Evolutionary conservation across 1,140 invertebrate genomes (phyloP), one percentile per base, ranked within the genome.

Genomic region (Zaprionus kolodkinae): DNA sequence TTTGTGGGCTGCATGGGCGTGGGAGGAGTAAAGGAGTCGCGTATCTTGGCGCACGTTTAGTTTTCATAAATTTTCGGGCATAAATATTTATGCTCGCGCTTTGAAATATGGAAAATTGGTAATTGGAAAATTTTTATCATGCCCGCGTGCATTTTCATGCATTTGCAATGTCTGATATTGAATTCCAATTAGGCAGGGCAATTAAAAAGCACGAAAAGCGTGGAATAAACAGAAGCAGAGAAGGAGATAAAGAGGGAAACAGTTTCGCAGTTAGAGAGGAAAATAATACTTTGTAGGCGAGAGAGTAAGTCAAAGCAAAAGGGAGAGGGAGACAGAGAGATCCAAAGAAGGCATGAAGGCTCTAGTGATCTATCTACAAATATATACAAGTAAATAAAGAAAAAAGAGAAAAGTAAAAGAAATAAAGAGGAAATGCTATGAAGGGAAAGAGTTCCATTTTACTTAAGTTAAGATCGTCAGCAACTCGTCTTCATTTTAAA

Each of bases 121-220:
- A 88, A 88, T 88, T 88, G 85, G 85, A 88, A 88, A 88, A 88
- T 88, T 87, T 83, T 81, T 87, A 87, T 87, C 84, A 84, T 84
- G 71, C 72, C 69, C 10, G 17, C 45, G 17, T 72, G 73, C 62
- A 66, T 72, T 72, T 76, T 60, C 73, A 71, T 65, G 74, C 54
- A 76, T 76, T 66, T 72, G 61, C 55, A 50, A 68, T 73, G n/a
- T 71, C 62, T 61, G 73, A 87, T 87, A 87, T 88, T 87, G 84
- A 88, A 87, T 87, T 89, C 84, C 84, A 87, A 87, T 87, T 87
- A 87, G 66, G 73, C 65, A 40, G 48, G 74, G 80, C 84, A 87
- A 87, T 87, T 87, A 87, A 84, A 87, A 12, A 6, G 17, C 4
- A 15, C 7, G n/a, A 15, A 45, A 45, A n/a, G 30, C 4, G n/a